Conservation (phyloP, 2,797 vertebrate species). For the Malurus leucopterus region DNA sequence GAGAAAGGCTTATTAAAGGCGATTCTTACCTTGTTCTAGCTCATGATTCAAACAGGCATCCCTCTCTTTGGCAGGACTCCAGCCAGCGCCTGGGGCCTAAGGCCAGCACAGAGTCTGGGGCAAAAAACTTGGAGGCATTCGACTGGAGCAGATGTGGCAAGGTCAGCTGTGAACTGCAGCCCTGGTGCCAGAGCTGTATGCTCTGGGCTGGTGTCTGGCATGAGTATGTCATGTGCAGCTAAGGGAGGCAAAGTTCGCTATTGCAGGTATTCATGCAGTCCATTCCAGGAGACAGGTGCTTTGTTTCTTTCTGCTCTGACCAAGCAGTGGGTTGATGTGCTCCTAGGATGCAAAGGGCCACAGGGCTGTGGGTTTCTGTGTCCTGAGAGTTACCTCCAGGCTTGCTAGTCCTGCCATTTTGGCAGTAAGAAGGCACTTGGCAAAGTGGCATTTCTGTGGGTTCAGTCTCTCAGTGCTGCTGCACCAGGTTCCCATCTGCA, state of each 20-base stretch:
- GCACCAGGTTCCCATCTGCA: background rate
- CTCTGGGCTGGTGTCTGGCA: background rate
- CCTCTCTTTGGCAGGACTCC: conserved; percentile 12
- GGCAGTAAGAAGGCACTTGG: background rate
- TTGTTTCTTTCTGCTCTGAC: background rate
- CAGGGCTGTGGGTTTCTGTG: background rate
- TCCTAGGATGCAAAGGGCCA: background rate
- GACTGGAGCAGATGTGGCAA: background rate
- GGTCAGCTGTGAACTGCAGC: background rate
- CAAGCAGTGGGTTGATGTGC: background rate
- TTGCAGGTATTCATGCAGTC: background rate
- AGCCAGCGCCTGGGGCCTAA: background rate
- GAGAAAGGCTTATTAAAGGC: conserved; percentile 12
- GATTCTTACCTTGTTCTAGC: background rate
- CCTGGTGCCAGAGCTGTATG: background rate
- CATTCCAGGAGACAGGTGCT: background rate
- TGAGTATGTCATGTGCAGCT: background rate
- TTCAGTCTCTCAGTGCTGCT: background rate
- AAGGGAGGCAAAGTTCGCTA: background rate
- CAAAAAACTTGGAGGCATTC: background rate
- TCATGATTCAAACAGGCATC: background rate
- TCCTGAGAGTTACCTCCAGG: background rate
- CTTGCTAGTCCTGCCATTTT: background rate
- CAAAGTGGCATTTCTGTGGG: background rate
- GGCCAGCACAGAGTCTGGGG: background rate